phyloP scores from a whole-genome alignment of 2,113 vertebrate genomes.

The Pachyramphus minor region DNA sequence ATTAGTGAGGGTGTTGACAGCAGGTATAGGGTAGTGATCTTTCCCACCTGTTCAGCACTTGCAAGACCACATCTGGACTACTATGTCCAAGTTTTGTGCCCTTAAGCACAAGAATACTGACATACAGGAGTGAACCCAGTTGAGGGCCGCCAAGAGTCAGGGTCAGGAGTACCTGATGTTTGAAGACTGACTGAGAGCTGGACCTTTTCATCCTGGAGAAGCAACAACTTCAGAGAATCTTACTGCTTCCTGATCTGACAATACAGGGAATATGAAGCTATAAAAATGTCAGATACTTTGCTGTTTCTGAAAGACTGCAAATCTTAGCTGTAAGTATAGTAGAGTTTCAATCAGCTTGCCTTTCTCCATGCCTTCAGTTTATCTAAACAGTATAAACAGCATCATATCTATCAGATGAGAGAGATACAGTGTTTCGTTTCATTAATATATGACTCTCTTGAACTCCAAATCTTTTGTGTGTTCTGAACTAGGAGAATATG shows the following conservation, averaged over 20 bases:
- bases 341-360: background rate
- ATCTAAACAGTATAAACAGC: background rate
- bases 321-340: background rate
- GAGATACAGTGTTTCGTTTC: background rate
- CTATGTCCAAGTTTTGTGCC: background rate
- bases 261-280: background rate
- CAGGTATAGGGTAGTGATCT: background rate
- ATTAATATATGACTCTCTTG: background rate
- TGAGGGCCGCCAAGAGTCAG: background rate
- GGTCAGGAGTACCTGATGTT: fast-evolving
- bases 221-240: background rate
- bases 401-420: background rate
- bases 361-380: background rate
- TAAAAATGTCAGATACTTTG: background rate
- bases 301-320: background rate
- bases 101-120: background rate
- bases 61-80: background rate
- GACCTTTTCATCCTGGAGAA: background rate
- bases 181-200: background rate
- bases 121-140: background rate
- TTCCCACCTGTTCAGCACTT: background rate
- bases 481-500: background rate
- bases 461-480: background rate
- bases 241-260: background rate
- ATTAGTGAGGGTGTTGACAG: background rate